Conservation (phyloP, 2,888 invertebrate species). For the Abscondita cerata region DNA sequence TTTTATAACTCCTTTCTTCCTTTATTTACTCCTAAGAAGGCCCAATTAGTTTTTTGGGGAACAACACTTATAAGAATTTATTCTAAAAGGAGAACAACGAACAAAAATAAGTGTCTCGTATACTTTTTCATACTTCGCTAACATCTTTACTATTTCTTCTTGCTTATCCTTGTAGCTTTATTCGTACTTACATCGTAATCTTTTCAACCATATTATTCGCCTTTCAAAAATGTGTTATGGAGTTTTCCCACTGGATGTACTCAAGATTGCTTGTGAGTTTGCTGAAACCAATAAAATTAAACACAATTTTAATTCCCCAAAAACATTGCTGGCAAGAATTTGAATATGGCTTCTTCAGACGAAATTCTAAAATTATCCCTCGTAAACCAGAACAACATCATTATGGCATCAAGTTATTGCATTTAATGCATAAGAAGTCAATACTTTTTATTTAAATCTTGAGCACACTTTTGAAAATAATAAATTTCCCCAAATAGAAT, state of each 20-base stretch:
- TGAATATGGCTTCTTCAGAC: not conserved
- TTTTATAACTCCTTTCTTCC: too few relatives aligned
- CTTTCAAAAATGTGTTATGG: not conserved
- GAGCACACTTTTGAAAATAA: not conserved
- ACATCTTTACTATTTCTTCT: too few relatives aligned
- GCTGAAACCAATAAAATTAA: not conserved
- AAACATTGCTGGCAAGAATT: too few relatives aligned
- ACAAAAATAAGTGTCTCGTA: too few relatives aligned
- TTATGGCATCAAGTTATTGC: not conserved
- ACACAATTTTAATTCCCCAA: not conserved
- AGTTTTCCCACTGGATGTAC: not conserved
- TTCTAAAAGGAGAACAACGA: too few relatives aligned
- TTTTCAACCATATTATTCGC: not conserved
- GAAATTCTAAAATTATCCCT: not conserved
- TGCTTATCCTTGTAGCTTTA: too few relatives aligned
- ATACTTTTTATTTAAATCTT: too few relatives aligned
- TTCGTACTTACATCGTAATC: not conserved
- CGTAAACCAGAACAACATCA: not conserved
- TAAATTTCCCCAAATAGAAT: not conserved
- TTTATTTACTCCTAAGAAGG: too few relatives aligned
- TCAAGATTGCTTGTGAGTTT: not conserved
- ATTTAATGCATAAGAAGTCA: too few relatives aligned
- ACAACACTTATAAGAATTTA: too few relatives aligned
- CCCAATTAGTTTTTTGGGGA: too few relatives aligned
- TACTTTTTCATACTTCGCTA: too few relatives aligned